Evolutionary conservation across 2,797 vertebrate genomes (phyloP).

Genomic region (Lepus oiostolus): DNA sequence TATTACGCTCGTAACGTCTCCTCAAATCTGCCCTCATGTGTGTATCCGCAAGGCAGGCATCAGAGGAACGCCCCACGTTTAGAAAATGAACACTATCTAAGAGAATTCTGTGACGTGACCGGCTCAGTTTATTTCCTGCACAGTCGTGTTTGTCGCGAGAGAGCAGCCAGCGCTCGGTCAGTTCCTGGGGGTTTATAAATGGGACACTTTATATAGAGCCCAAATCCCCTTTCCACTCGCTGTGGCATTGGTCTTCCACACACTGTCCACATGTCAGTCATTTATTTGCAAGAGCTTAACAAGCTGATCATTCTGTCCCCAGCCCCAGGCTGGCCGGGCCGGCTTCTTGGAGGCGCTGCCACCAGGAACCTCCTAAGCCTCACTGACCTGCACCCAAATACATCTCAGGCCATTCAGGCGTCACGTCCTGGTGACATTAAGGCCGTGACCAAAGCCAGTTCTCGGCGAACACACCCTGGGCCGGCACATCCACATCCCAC

Average conservation of each 20-base stretch:
- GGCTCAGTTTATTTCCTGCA: conserved; percentile 18
- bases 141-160: not conserved
- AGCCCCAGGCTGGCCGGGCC: not conserved
- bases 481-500: not conserved
- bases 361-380: not conserved
- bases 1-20: not conserved
- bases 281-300: conserved; percentile 36
- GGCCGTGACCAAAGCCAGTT: not conserved
- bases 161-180: not conserved
- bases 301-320: conserved; percentile 49
- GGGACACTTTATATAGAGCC: conserved; percentile 74
- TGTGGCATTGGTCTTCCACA: conserved; percentile 61
- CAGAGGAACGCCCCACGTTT: not conserved
- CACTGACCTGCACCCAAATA: not conserved
- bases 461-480: not conserved
- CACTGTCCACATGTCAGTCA: conserved; percentile 53
- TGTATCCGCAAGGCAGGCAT: not conserved
- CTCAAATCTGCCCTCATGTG: not conserved
- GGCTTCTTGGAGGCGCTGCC: not conserved
- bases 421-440: not conserved
- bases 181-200: conserved; percentile 66
- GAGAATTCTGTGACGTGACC: conserved; percentile 60
- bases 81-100: conserved; percentile 44
- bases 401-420: not conserved
- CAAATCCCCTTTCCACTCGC: conserved; percentile 77